Conservation (phyloP, 2,888 invertebrate species). For the Blera fallax region DNA sequence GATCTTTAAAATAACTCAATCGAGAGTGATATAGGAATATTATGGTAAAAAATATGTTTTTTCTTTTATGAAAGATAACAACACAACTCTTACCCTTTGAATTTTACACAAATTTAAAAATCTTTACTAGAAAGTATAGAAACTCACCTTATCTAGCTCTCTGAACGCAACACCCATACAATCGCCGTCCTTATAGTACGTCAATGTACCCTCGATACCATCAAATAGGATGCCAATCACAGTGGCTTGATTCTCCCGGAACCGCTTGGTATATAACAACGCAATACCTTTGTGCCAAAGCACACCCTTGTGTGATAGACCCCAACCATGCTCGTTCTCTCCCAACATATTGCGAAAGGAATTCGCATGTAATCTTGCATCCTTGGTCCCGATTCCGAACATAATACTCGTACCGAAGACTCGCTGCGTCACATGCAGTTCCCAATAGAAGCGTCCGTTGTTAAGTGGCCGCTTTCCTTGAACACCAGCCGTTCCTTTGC, state of each 20-base stretch:
- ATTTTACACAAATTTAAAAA: too few relatives aligned
- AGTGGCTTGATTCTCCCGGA: slow-evolving; percentile 87
- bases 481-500: slow-evolving; percentile 88
- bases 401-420: slow-evolving; percentile 89
- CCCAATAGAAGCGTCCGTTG: slow-evolving; percentile 86
- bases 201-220: slow-evolving; percentile 86
- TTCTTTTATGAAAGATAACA: too few relatives aligned
- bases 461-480: slow-evolving; percentile 86
- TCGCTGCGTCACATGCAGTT: slow-evolving; percentile 85
- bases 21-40: too few relatives aligned
- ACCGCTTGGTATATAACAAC: slow-evolving; percentile 86
- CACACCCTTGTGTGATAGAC: slow-evolving; percentile 88
- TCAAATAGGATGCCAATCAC: slow-evolving; percentile 87
- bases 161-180: slow-evolving; percentile 88
- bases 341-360: slow-evolving; percentile 88
- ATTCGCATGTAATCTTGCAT: slow-evolving; percentile 85
- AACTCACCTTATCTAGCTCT: slow-evolving; percentile 83
- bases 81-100: too few relatives aligned
- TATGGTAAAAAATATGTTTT: too few relatives aligned
- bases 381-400: slow-evolving; percentile 86
- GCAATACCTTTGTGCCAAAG: slow-evolving; percentile 87
- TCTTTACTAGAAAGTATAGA: too few relatives aligned
- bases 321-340: slow-evolving; percentile 88
- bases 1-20: too few relatives aligned
- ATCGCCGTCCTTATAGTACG: slow-evolving; percentile 87